A percentile compares a stretch with the other conserved stretches of the same genome.
Conservation (phyloP, 2,888 invertebrate genomes). For the Synergus itoensis region DNA sequence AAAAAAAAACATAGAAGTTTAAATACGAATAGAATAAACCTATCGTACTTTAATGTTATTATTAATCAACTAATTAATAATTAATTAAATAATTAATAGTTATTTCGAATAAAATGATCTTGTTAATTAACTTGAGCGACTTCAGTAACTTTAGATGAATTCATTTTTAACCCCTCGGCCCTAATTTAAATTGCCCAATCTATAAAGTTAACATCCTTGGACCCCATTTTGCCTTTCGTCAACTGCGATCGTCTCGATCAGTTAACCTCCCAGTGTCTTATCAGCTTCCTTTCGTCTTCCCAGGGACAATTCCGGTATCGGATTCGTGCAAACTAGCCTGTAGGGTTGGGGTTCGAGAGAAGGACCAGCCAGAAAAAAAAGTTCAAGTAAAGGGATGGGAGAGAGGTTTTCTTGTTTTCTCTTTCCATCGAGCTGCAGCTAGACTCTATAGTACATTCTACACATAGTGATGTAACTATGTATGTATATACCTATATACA, state of each 20-base stretch:
- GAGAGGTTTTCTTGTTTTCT: slow-evolving; percentile 51
- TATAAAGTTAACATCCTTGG: slow-evolving; percentile 11
- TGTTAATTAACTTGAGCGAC: too few relatives aligned
- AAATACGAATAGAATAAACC: too few relatives aligned
- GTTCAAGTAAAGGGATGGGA: slow-evolving; percentile 48
- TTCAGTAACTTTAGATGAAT: too few relatives aligned
- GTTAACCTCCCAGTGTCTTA: slow-evolving; percentile 55
- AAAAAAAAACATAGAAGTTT: too few relatives aligned
- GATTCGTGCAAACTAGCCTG: slow-evolving; percentile 50
- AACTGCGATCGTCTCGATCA: slow-evolving; percentile 56
- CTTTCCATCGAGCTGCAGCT: slow-evolving; percentile 22
- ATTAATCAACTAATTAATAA: too few relatives aligned
- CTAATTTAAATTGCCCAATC: not conserved
- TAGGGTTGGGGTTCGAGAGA: slow-evolving; percentile 45
- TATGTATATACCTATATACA: not conserved
- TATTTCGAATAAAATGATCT: too few relatives aligned
- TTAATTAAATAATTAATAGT: too few relatives aligned
- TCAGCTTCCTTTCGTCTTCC: slow-evolving; percentile 51
- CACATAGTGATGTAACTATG: slow-evolving; percentile 28
- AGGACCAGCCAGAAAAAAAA: slow-evolving; percentile 45
- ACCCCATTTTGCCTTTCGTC: slow-evolving; percentile 22
- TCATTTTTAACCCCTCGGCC: too few relatives aligned
- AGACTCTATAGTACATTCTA: not conserved
- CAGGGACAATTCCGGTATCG: slow-evolving; percentile 50
- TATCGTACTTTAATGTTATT: too few relatives aligned